Conservation (phyloP, 2,113 vertebrate species). For the Myxocyprinus asiaticus region DNA sequence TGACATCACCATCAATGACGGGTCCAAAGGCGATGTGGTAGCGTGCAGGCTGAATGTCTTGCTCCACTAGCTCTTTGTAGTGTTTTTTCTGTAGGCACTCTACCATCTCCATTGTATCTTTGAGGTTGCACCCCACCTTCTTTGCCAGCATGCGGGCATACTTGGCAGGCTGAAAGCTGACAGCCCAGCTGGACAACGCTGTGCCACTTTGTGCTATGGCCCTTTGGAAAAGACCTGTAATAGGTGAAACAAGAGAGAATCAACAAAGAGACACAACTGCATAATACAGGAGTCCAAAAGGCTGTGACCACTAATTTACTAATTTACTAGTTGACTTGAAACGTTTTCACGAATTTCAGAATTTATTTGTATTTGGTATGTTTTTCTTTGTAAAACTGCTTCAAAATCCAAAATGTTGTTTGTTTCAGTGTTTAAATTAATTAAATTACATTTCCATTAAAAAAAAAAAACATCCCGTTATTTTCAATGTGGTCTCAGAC, state of each 20-base stretch:
- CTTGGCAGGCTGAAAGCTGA: conserved; percentile 97
- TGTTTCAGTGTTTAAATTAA: too few relatives aligned
- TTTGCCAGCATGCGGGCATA: conserved; percentile 93
- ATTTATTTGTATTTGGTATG: too few relatives aligned
- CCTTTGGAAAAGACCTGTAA: conserved; percentile 93
- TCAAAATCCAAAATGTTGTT: too few relatives aligned
- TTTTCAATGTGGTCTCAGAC: not conserved
- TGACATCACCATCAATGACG: conserved; percentile 98
- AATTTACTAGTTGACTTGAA: too few relatives aligned
- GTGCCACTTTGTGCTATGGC: conserved; percentile 98
- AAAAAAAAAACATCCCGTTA: too few relatives aligned
- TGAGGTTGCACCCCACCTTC: conserved; percentile 96
- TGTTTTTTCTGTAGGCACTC: conserved; percentile 95
- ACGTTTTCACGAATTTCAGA: too few relatives aligned
- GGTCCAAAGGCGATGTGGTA: conserved; percentile 99
- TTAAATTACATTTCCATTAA: too few relatives aligned
- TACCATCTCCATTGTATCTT: conserved; percentile 93
- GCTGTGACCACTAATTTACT: not conserved
- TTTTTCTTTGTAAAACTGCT: too few relatives aligned
- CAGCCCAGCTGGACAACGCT: conserved; percentile 97
- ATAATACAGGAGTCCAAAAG: not conserved
- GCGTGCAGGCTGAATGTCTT: conserved; percentile 96
- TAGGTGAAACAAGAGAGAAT: conserved; percentile 49
- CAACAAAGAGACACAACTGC: not conserved
- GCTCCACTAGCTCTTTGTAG: conserved; percentile 97